A percentile compares a stretch with the other conserved stretches of the same genome.
Conservation (phyloP, 2,888 invertebrate genomes). For the Salpingus planirostris region DNA sequence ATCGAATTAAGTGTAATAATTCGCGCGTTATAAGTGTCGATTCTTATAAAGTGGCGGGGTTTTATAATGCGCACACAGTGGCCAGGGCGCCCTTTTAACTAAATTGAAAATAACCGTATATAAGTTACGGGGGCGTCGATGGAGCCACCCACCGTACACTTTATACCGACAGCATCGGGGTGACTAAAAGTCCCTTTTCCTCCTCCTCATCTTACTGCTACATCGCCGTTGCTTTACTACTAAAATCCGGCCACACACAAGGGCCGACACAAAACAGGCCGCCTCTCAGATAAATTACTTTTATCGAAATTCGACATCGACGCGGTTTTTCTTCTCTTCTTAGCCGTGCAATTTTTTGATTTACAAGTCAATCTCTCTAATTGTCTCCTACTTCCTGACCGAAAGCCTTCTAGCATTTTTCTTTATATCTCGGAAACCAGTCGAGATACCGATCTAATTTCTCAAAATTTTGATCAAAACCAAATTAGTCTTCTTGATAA, state of each 20-base stretch:
- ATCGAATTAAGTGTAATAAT: constrained; percentile 33
- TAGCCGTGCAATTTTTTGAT: no score
- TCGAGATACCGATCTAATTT: no score
- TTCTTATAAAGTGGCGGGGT: constrained; percentile 35
- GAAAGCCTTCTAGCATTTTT: no score
- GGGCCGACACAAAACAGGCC: constrained; percentile 32
- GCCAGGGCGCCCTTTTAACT: constrained; percentile 41
- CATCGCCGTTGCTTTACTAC: no score
- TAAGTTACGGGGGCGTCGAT: constrained; percentile 39
- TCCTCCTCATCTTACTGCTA: no score
- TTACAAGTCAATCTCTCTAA: no score
- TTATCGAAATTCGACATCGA: constrained; percentile 32
- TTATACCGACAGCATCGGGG: neutral
- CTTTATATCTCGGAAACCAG: no score
- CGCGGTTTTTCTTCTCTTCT: no score
- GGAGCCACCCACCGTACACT: constrained; percentile 6
- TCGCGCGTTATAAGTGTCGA: constrained; percentile 39
- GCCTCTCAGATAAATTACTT: constrained; percentile 35
- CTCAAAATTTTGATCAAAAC: no score
- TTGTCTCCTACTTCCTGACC: no score
- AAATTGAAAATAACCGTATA: constrained; percentile 41
- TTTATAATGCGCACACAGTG: constrained; percentile 37
- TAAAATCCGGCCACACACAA: no score
- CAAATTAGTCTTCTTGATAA: no score
- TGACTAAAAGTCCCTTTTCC: neutral